phyloP scores from a whole-genome alignment of 2,113 vertebrate species.

The Smithornis capensis region DNA sequence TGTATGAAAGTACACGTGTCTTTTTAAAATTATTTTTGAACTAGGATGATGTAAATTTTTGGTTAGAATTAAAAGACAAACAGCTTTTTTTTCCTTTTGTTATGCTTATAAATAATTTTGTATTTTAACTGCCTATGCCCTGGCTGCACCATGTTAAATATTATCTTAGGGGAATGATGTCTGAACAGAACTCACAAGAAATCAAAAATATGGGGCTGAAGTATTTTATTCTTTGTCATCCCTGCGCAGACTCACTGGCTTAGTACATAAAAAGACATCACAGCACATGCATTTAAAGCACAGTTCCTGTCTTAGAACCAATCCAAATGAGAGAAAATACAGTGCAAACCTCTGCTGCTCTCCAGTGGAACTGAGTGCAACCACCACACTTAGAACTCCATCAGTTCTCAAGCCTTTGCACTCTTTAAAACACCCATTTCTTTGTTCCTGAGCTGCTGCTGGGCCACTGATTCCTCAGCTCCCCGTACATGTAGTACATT shows the following conservation, averaged over 20 bases:
- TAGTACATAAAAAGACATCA: neutral
- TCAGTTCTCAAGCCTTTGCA: neutral
- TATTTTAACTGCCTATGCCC: neutral
- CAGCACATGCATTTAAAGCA: neutral
- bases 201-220: neutral
- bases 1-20: neutral
- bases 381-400: neutral
- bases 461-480: accelerated
- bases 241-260: neutral
- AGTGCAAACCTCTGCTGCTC: slow-evolving; percentile 18
- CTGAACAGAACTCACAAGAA: neutral
- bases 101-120: neutral
- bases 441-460: neutral
- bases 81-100: neutral
- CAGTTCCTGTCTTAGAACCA: neutral
- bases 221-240: neutral
- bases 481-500: neutral
- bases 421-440: neutral
- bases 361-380: slow-evolving; percentile 15
- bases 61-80: neutral
- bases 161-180: neutral
- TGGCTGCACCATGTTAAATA: neutral
- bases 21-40: neutral
- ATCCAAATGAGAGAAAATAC: neutral
- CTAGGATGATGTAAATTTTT: neutral